Percentiles rank a stretch among this genome's conserved stretches.
phyloP scores from a whole-genome alignment of 92 coral and sea anemone genomes.

The Scolanthus callimorphus region DNA sequence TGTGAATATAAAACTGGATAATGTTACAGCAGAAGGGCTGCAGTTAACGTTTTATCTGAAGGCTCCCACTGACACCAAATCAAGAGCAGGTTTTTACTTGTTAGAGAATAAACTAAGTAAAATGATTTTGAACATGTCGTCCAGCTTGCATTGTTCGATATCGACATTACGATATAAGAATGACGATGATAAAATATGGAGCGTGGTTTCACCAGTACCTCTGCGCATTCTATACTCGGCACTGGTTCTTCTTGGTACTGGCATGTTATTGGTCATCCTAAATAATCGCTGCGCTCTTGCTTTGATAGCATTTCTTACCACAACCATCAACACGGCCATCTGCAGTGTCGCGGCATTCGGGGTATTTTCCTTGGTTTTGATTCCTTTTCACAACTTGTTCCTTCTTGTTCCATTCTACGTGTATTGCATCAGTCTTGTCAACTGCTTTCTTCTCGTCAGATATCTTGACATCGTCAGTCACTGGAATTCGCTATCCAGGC shows the following conservation, averaged over 20 bases:
- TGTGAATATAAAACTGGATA: too few relatives aligned
- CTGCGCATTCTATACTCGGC: neutral
- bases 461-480: conserved; percentile 12
- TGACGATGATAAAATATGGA: neutral
- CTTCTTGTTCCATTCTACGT: conserved; percentile 27
- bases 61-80: neutral
- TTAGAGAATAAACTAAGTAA: too few relatives aligned
- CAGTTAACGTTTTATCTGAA: neutral
- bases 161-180: neutral
- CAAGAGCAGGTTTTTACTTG: neutral
- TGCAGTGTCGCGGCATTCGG: neutral
- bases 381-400: conserved; percentile 1
- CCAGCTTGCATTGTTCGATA: too few relatives aligned
- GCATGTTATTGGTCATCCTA: neutral
- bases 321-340: neutral
- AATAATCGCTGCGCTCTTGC: neutral
- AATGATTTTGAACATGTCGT: too few relatives aligned
- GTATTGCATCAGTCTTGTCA: conserved; percentile 19
- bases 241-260: neutral
- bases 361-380: neutral
- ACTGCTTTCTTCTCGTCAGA: conserved; percentile 14
- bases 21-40: neutral
- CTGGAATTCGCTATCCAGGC: conserved; percentile 21
- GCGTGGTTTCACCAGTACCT: neutral
- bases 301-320: neutral